Evolutionary conservation across 2,113 vertebrate species (phyloP).

Genomic region (Ceratotherium simum): DNA sequence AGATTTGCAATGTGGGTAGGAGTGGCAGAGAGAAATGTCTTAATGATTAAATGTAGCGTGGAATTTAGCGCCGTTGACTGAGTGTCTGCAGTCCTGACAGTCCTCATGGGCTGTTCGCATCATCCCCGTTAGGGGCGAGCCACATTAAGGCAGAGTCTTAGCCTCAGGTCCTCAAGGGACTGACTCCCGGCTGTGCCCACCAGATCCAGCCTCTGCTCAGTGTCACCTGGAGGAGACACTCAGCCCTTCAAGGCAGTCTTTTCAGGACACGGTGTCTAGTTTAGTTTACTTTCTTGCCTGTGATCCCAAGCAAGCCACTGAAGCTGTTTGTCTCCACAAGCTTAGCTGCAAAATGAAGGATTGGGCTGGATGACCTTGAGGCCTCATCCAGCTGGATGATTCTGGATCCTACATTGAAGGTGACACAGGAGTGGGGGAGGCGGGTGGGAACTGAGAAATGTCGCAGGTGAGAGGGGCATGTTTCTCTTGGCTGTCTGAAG

Average conservation of each 20-base stretch:
- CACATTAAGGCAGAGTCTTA: fast-evolving
- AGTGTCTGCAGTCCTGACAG: neutral
- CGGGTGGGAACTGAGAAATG: fast-evolving
- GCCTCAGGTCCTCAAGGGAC: neutral
- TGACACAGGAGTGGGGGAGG: neutral
- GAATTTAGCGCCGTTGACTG: neutral
- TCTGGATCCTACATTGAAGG: neutral
- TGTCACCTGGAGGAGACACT: neutral
- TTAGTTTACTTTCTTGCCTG: neutral
- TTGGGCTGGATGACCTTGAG: neutral
- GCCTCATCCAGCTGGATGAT: neutral
- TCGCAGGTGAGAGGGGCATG: fast-evolving
- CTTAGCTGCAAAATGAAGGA: neutral
- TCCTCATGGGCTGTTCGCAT: too few species aligned
- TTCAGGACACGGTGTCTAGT: neutral
- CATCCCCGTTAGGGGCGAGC: neutral
- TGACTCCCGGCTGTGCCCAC: too few species aligned
- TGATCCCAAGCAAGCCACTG: neutral
- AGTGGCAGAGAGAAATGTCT: neutral
- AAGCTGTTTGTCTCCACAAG: neutral
- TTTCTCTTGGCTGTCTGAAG: neutral
- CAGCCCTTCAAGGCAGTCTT: neutral
- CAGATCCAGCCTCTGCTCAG: neutral
- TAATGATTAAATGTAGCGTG: neutral
- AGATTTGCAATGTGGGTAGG: neutral